Percentiles rank a stretch among this genome's conserved stretches.
These are phyloP conservation scores for Phainopepla nitens DNA, from an alignment of 2,113 vertebrate genomes.

Conservation along the genomic window DNA sequence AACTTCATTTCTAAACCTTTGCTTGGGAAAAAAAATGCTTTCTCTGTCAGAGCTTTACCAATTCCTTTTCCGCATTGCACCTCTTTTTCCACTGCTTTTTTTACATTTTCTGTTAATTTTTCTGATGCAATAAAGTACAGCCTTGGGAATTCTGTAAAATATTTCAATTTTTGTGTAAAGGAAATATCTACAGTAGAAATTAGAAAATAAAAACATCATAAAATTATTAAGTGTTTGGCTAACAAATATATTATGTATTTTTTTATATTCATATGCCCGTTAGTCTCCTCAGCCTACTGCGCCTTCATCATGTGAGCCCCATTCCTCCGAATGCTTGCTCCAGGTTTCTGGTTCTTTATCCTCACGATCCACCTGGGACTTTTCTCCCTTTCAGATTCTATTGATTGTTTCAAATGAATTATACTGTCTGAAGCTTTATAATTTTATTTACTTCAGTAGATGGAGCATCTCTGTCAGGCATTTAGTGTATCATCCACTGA, in stretches of 20 bases:
- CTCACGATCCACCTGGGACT: neutral
- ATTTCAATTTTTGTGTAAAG: neutral
- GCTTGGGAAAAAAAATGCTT: neutral
- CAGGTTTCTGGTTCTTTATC: neutral
- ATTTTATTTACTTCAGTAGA: neutral
- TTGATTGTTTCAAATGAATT: neutral
- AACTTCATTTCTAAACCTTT: neutral
- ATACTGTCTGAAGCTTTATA: neutral
- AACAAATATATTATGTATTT: neutral
- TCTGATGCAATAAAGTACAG: neutral
- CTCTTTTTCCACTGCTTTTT: neutral
- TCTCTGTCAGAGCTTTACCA: neutral
- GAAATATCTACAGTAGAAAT: neutral
- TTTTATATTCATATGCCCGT: neutral
- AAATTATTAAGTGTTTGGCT: neutral
- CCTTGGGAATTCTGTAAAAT: neutral
- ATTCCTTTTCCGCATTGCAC: neutral
- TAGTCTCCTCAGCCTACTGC: neutral
- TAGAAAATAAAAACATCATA: neutral
- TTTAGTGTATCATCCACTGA: neutral
- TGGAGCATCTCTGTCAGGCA: neutral
- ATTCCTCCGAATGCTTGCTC: neutral
- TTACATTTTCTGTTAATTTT: neutral
- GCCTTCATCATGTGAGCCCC: neutral
- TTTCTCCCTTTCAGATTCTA: neutral